phyloP scores from a whole-genome alignment of 2,113 vertebrate genomes.

The Triplophysa siluroides region DNA sequence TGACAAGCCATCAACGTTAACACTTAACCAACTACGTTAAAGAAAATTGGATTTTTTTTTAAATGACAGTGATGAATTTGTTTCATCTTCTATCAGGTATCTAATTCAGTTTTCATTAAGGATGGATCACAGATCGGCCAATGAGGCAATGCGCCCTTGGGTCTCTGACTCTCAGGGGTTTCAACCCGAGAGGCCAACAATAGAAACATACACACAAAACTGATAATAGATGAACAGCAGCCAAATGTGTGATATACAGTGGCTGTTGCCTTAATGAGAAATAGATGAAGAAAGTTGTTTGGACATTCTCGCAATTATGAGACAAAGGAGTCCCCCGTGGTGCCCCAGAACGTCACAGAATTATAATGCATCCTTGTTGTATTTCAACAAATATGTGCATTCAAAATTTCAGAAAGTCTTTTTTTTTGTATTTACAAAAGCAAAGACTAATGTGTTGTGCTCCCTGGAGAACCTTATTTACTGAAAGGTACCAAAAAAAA shows the following conservation, averaged over 20 bases:
- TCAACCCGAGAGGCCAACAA: no score
- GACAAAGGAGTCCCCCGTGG: not conserved
- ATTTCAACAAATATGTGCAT: not conserved
- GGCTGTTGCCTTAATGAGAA: no score
- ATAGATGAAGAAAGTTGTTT: not conserved
- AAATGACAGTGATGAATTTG: slow-evolving; percentile 7
- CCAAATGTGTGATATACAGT: no score
- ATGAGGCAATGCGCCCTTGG: not conserved
- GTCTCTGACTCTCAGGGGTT: not conserved
- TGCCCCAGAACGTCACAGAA: not conserved
- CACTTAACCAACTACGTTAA: not conserved
- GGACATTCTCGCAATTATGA: not conserved
- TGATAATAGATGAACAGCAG: no score
- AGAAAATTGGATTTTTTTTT: no score
- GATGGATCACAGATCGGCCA: not conserved
- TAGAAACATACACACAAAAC: no score
- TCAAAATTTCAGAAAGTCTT: not conserved
- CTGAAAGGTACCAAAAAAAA: not conserved
- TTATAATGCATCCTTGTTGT: not conserved
- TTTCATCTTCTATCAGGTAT: not conserved
- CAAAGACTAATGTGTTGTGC: not conserved
- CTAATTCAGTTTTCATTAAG: slow-evolving; percentile 4
- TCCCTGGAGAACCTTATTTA: not conserved
- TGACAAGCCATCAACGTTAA: not conserved
- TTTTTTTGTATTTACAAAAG: not conserved